Conservation (phyloP, 2,888 invertebrate species). For the Pemphredon lugubris region DNA sequence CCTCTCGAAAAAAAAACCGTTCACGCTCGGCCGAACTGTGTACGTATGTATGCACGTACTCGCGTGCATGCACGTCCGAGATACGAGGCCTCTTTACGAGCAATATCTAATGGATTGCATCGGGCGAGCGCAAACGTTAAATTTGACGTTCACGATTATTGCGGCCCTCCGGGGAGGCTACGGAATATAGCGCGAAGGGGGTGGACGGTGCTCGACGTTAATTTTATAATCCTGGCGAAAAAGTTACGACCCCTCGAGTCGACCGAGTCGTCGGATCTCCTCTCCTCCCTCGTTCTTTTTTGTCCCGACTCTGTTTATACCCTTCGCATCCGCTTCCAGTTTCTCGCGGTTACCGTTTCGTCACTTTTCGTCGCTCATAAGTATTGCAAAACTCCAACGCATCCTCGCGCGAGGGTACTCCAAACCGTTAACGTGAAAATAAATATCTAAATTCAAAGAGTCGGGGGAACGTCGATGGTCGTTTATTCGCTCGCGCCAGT, state of each 20-base stretch:
- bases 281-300: slow-evolving; percentile 31
- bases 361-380: slow-evolving; percentile 38
- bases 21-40: slow-evolving; percentile 35
- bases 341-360: slow-evolving; percentile 38
- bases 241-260: slow-evolving; percentile 71
- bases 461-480: too few relatives aligned
- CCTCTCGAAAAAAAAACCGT: slow-evolving; percentile 39
- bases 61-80: slow-evolving; percentile 67
- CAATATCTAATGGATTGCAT: slow-evolving; percentile 81
- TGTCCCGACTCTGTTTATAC: slow-evolving; percentile 11
- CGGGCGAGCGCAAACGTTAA: slow-evolving; percentile 77
- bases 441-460: too few relatives aligned
- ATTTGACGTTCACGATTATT: slow-evolving; percentile 81
- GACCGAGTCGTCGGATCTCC: slow-evolving; percentile 50
- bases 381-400: too few relatives aligned
- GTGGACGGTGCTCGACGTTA: slow-evolving; percentile 69
- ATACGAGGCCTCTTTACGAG: slow-evolving; percentile 80
- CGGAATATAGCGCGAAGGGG: slow-evolving; percentile 21
- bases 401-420: too few relatives aligned
- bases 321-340: neutral
- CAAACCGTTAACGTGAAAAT: too few relatives aligned
- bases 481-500: too few relatives aligned
- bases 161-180: slow-evolving; percentile 64
- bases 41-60: too few relatives aligned
- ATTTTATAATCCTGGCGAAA: slow-evolving; percentile 78